Percentiles rank a stretch among this genome's conserved stretches.
Conservation (phyloP, 2,113 vertebrate genomes). For the Prietella phreatophila region DNA sequence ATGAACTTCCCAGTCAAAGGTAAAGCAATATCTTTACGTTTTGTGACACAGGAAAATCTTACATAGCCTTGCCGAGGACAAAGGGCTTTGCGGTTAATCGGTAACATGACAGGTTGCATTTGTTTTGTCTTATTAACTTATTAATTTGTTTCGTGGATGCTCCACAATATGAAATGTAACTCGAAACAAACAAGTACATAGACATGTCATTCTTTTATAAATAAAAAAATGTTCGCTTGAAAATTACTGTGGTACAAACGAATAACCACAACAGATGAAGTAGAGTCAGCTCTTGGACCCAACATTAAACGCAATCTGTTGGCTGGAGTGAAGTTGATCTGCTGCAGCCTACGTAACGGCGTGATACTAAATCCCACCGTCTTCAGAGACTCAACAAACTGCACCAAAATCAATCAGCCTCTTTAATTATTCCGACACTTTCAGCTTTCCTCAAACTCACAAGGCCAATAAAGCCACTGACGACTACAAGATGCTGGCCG, state of each 20-base stretch:
- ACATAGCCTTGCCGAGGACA: neutral
- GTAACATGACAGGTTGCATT: neutral
- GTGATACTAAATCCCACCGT: neutral
- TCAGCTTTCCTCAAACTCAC: slow-evolving; percentile 55
- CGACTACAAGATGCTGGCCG: slow-evolving; percentile 32
- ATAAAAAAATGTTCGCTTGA: neutral
- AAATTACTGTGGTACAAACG: neutral
- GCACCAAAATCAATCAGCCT: slow-evolving; percentile 49
- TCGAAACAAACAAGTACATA: neutral
- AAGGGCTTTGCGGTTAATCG: too few relatives aligned
- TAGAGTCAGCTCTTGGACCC: neutral
- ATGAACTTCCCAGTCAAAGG: neutral
- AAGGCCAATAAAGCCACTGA: slow-evolving; percentile 50
- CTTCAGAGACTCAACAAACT: slow-evolving; percentile 35
- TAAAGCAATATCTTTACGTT: neutral
- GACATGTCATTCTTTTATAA: neutral
- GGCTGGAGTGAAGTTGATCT: neutral
- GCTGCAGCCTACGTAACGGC: neutral
- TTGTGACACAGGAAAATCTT: neutral
- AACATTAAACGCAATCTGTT: neutral
- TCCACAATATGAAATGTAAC: neutral
- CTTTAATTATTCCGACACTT: slow-evolving; percentile 63
- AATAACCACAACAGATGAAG: neutral
- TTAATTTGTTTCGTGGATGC: neutral
- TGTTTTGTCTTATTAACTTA: neutral